A percentile compares a stretch with the other conserved stretches of the same genome.
Conservation (phyloP, 2,113 vertebrate genomes). For the Cyphomyrus discorhynchus region DNA sequence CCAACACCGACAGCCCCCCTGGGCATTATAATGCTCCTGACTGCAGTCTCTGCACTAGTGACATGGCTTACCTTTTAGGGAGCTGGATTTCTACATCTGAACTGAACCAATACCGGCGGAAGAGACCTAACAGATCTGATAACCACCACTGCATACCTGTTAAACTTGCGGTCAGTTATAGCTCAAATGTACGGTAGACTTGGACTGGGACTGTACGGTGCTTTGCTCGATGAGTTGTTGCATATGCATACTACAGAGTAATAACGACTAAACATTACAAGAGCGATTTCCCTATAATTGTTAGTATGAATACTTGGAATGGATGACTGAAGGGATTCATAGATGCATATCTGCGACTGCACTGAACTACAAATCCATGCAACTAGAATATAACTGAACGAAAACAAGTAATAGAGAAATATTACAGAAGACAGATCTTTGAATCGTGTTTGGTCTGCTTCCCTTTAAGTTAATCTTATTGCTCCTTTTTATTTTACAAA, state of each 20-base stretch:
- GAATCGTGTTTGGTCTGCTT: not conserved
- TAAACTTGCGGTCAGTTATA: not conserved
- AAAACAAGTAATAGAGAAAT: slow-evolving; percentile 4
- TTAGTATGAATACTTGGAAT: not conserved
- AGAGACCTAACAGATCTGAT: not conserved
- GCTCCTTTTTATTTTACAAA: not conserved
- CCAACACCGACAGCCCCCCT: slow-evolving; percentile 47
- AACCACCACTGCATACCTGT: not conserved
- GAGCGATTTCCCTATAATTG: not conserved
- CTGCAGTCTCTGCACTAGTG: slow-evolving; percentile 69
- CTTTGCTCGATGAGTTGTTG: not conserved
- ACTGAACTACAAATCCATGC: not conserved
- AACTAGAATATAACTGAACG: slow-evolving; percentile 7
- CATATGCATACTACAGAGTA: not conserved
- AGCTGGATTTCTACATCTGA: slow-evolving; percentile 10
- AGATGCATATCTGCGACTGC: not conserved
- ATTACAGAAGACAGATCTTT: not conserved
- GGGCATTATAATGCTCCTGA: slow-evolving; percentile 64
- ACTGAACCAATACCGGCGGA: not conserved
- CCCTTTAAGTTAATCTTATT: not conserved
- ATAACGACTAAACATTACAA: not conserved
- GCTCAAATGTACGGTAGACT: not conserved
- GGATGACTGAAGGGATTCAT: not conserved
- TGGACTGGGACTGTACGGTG: not conserved
- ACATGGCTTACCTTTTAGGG: slow-evolving; percentile 82